These are phyloP conservation scores for Platalea minor DNA, from an alignment of 2,797 vertebrate species.

Conservation along the genomic window DNA sequence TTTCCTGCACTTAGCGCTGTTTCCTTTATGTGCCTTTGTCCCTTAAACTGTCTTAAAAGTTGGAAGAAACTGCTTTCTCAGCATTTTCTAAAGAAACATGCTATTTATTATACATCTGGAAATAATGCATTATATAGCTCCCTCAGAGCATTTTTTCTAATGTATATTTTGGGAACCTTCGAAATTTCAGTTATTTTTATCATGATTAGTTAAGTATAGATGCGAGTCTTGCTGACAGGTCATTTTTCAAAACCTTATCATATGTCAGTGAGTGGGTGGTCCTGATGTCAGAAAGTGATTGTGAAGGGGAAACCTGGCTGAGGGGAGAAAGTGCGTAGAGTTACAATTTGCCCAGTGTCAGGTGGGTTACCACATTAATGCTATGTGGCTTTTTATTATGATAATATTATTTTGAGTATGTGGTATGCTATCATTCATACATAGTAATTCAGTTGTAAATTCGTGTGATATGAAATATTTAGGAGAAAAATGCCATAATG, in stretches of 20 bases:
- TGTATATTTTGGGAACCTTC: slow-evolving; percentile 12
- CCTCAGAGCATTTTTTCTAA: not conserved
- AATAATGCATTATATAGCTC: slow-evolving; percentile 34
- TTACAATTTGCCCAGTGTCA: slow-evolving; percentile 5
- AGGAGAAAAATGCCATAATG: not conserved
- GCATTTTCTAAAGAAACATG: slow-evolving; percentile 14
- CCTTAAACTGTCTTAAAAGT: not conserved
- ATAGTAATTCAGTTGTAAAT: not conserved
- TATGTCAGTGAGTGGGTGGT: slow-evolving; percentile 28
- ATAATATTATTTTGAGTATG: not conserved
- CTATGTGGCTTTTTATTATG: not conserved
- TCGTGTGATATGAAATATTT: not conserved
- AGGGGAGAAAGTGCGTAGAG: not conserved
- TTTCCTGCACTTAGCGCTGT: not conserved
- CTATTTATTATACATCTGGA: slow-evolving; percentile 45
- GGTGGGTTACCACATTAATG: slow-evolving; percentile 24
- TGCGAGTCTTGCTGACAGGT: slow-evolving; percentile 33
- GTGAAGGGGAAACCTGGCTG: not conserved
- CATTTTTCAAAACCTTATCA: slow-evolving; percentile 52
- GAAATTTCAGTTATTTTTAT: slow-evolving; percentile 41
- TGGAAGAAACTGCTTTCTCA: slow-evolving; percentile 28
- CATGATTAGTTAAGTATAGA: slow-evolving; percentile 29
- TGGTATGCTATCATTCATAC: not conserved
- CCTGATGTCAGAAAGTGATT: not conserved
- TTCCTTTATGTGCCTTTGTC: not conserved